Evolutionary conservation across 2,113 vertebrate species (phyloP).

Genomic region (Corapipo altera): DNA sequence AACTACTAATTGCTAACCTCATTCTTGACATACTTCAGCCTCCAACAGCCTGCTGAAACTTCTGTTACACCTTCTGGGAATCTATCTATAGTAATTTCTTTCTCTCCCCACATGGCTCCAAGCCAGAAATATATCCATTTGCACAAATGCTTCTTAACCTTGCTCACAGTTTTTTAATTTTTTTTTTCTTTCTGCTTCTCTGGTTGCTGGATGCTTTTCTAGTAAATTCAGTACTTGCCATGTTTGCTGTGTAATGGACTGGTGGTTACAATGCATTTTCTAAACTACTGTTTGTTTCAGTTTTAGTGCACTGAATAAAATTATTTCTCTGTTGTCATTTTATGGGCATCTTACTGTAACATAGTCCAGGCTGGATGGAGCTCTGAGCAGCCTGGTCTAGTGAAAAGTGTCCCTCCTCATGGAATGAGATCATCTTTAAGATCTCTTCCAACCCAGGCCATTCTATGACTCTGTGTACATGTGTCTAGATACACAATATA

Average conservation of each 20-base stretch:
- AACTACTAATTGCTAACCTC: not conserved
- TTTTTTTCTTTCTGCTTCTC: not conserved
- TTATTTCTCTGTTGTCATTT: not conserved
- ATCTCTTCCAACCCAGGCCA: not conserved
- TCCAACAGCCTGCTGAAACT: not conserved
- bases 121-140: not conserved
- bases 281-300: not conserved
- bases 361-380: not conserved
- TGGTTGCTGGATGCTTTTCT: not conserved
- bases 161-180: not conserved
- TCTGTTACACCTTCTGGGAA: not conserved
- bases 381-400: not conserved
- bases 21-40: not conserved
- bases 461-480: not conserved
- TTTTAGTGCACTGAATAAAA: not conserved
- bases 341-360: not conserved
- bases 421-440: accelerated
- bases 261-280: not conserved
- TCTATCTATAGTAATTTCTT: not conserved
- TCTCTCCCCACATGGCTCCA: not conserved
- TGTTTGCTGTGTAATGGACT: not conserved
- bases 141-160: not conserved
- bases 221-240: not conserved
- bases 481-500: not conserved
- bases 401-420: not conserved